Percentiles rank a stretch among this genome's conserved stretches.
These are phyloP conservation scores for Hydrocynus forskahlii DNA, from an alignment of 2,797 vertebrate genomes.

Conservation along the genomic window DNA sequence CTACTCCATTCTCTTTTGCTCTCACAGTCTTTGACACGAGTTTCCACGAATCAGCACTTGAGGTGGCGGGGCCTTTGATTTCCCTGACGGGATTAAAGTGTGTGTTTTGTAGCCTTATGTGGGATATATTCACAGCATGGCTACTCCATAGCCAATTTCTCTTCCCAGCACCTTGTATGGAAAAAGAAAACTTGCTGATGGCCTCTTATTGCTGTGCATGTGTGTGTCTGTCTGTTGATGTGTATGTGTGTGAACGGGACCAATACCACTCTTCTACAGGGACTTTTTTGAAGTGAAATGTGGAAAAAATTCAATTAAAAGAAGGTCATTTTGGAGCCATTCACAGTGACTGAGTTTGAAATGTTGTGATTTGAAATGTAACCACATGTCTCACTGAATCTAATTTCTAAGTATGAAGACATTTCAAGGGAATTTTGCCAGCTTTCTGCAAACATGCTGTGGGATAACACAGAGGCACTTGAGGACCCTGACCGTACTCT, in stretches of 20 bases:
- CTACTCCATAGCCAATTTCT: not conserved
- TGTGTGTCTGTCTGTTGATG: constrained; percentile 6
- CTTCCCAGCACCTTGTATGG: constrained; percentile 35
- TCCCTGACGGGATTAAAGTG: constrained; percentile 47
- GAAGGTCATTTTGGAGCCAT: not conserved
- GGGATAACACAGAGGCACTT: not conserved
- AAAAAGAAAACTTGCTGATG: constrained; percentile 25
- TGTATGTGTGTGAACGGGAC: not conserved
- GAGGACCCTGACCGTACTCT: no score
- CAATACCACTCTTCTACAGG: not conserved
- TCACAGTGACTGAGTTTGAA: not conserved
- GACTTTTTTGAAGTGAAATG: not conserved
- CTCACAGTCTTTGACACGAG: constrained; percentile 67
- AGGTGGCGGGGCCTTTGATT: constrained; percentile 67
- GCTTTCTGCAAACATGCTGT: not conserved
- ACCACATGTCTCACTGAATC: not conserved
- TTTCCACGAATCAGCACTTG: constrained; percentile 64
- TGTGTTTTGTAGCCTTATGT: constrained; percentile 18
- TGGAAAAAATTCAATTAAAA: not conserved
- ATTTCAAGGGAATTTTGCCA: not conserved
- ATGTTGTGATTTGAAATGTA: constrained; percentile 3
- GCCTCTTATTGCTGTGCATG: constrained; percentile 14
- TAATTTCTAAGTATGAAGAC: not conserved
- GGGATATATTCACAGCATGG: constrained; percentile 34
- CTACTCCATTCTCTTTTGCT: constrained; percentile 35